Evolutionary conservation across 1,140 invertebrate species (phyloP), one percentile per base, ranked within the genome.

Genomic region (Vanessa tameamea): DNA sequence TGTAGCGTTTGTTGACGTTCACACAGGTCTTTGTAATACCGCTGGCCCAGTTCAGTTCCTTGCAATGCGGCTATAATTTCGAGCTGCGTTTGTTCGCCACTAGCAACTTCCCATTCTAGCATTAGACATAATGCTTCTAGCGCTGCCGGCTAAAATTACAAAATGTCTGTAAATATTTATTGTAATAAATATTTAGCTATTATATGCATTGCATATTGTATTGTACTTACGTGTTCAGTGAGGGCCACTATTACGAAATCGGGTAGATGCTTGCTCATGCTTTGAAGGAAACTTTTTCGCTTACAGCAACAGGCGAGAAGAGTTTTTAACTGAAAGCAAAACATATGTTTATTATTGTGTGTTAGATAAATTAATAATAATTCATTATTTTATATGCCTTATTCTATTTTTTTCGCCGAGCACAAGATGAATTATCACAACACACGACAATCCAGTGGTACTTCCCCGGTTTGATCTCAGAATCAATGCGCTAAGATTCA

Each of bases 61-160:
- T 97, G 96, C 48, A 97, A 93, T 1, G 96, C 96, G n/a, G 96
- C 96, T 20, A 97, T 96, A 75, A 97, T 95, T 90, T 97, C 96
- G 75, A 97, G 87, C 81, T 96, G 94, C 48, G 95, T 94, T 78
- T 96, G 95, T 76, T 95, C 94, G 68, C 89, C 90, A 65, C 77
- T 87, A 0, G 82, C 82, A 1, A 92, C 80, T 82, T 97, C 95
- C 95, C 96, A 96, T 90, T 98, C 97, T 48, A 98, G 89, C 95
- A 97, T 97, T 48, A 96, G 93, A 88, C 96, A 97, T 31, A 98
- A 93, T 5, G 95, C 95, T 85, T 97, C 94, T 81, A 96, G 94
- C 15, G 94, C 95, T 12, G 94, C 94, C 5, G 88, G 87, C 93
- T 93, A 77, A 47, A 88, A 86, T 47, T 37, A 71, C 13, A 64